Base-by-base conservation (phyloP, 2,888 invertebrate genomes). In the Agrotis segetum region DNA sequence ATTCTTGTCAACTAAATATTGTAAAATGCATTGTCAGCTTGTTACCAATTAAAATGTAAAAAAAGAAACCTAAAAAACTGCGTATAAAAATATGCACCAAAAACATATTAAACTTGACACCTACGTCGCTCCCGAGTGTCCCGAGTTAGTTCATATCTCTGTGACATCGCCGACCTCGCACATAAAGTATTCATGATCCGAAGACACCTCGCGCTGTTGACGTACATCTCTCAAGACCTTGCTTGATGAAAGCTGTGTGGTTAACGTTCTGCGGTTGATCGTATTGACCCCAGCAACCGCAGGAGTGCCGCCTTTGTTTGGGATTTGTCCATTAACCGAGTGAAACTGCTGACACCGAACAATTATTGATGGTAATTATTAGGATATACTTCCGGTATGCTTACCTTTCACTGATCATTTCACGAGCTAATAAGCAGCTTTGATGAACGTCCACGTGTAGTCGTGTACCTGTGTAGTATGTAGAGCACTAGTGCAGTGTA, bases 181-280 rank as follows among this genome's bases (percentile, higher is more conserved):
- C 34, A 40, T 40, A 40, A 11, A 9, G 9, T 2, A 1, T 40
- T n/a, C n/a, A n/a, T 11, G 40, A 19, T 13, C 7, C 14, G 17
- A n/a, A 34, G n/a, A 16, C 16, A 16, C 2, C 3, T 47, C 46
- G 46, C 34, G 16, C 13, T n/a, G 14, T 17, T 16, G 7, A 34
- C 4, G 13, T 16, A 11, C 7, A 14, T 16, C 6, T 67, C 21
- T 21, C 11, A n/a, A 2, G 21, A 19, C 47, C 40, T 34, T 9
- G 14, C 11, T 24, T 21, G 29, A 50, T 44, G 63, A 61, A 61
- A 62, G 49, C 49, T 68, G 40, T 49, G 11, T 74, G 4, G 46
- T 59, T 49, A 59, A 29, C 74, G 64, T 44, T 50, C 50, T 46
- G 75, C n/a, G 65, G 70, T 74, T 64, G 21, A 29, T 19, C 16